Evolutionary conservation across 2,113 vertebrate genomes (phyloP), one percentile per base, ranked within the genome.

Genomic region (Cyprinus carpio): DNA sequence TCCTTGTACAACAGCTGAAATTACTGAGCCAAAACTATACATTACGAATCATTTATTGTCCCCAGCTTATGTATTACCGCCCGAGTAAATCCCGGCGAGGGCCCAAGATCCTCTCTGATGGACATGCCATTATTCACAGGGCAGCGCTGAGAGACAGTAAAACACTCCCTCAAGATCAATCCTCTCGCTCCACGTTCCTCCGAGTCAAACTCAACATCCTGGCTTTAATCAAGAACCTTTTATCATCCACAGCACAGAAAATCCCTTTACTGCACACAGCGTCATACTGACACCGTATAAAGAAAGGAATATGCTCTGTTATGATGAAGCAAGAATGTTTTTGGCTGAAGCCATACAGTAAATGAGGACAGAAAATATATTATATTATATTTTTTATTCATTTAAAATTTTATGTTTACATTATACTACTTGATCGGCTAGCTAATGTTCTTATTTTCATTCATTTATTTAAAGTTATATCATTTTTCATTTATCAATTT

Each of bases 31-130:
- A 92, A 94, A 94, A 94, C 91, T 92, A 92, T 91, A 94, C 92
- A 93, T 95, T 94, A 94, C 91, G 92, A 94, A 95, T 94, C 92
- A 94, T 92, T 92, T 93, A 93, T 94, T 95, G 93, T 95, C 90
- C 78, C 72, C 85, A 88, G 79, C 91, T 92, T 93, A 93, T 94
- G 94, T 94, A 94, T 94, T 94, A 95, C 94, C 92, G 93, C 91
- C 89, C 87, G 92, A 94, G 92, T 94, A 95, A 95, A 95, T 94
- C 93, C 93, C 93, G 94, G 92, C 93, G 92, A 92, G 92, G 91
- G 90, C 79, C 89, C 89, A 93, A 93, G 92, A 93, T 87, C 90
- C 92, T 86, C 89, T 90, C 91, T 94, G 93, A 95, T 87, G 93
- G 93, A 94, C 94, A 94, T 84, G 89, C 93, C 91, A 94, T 95